phyloP scores from a whole-genome alignment of 2,113 vertebrate species.

The Ptilonorhynchus violaceus region DNA sequence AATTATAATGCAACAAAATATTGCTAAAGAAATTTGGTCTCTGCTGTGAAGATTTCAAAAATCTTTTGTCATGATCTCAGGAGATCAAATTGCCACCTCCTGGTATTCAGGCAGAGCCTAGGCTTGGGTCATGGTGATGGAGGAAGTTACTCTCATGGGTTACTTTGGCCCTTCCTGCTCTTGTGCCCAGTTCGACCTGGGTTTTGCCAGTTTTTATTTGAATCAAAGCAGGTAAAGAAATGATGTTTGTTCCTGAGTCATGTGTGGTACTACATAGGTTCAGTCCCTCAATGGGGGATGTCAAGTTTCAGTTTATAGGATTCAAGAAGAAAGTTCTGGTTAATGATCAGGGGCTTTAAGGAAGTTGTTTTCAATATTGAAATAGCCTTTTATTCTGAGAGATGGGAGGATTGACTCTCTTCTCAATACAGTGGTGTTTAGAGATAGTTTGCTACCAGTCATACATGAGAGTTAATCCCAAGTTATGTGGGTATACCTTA shows the following conservation, averaged over 20 bases:
- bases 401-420: neutral
- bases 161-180: neutral
- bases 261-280: accelerated
- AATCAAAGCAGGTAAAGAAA: neutral
- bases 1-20: neutral
- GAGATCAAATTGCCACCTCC: neutral
- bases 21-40: neutral
- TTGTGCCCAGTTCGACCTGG: neutral
- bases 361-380: neutral
- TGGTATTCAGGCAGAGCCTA: neutral
- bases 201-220: neutral
- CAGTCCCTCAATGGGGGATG: neutral
- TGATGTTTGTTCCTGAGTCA: neutral
- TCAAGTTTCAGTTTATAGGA: neutral
- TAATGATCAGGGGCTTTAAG: neutral
- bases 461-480: neutral
- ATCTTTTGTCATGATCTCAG: neutral
- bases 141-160: neutral
- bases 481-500: neutral
- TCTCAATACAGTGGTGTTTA: neutral
- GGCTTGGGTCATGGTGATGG: neutral
- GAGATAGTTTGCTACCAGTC: neutral
- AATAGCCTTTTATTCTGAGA: neutral
- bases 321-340: neutral
- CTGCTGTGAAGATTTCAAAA: neutral